Base-by-base conservation (phyloP, 2,888 invertebrate genomes). In the Tinea semifulvella region DNA sequence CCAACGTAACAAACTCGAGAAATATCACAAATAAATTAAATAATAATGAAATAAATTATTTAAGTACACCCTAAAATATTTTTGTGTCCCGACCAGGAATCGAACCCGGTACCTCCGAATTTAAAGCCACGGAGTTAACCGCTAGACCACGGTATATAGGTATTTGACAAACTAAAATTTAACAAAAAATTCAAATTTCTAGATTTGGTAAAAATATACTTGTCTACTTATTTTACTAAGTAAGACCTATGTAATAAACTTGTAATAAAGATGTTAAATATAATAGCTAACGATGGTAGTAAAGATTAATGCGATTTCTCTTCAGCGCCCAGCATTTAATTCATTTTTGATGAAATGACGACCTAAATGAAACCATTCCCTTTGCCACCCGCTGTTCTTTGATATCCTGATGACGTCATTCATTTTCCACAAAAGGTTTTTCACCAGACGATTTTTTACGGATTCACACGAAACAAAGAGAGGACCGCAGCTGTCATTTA, bases 291-390 rank as follows among this genome's bases (percentile, higher is more conserved):
- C 13, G n/a, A 31, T 31, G 11, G 31, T 11, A 13, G 13, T 31
- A 31, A 31, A 31, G 13, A 31, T 31, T 31, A 31, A 31, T 31
- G n/a, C 31, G 26, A 26, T 31, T 31, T 31, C 31, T 27, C 27
- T 31, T 6, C 31, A 31, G 13, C 4, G 14, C 13, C n/a, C 31
- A 31, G 13, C 4, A 31, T 11, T 31, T 31, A 31, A 31, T 31
- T 31, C 31, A 31, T 31, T 31, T 31, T 31, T 31, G n/a, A 31
- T 31, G 31, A 31, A n/a, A 31, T 31, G 31, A 31, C 31, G 13
- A 31, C 11, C 11, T 14, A 13, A 31, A 31, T 31, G 11, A 31
- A 31, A 31, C 31, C 31, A n/a, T 31, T 14, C 26, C 31, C 7
- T 31, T 31, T 13, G 31, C 31, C 31, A n/a, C 31, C 31, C 13